These are phyloP conservation scores for Actias luna DNA, from an alignment of 2,888 invertebrate genomes.

Conservation along the genomic window DNA sequence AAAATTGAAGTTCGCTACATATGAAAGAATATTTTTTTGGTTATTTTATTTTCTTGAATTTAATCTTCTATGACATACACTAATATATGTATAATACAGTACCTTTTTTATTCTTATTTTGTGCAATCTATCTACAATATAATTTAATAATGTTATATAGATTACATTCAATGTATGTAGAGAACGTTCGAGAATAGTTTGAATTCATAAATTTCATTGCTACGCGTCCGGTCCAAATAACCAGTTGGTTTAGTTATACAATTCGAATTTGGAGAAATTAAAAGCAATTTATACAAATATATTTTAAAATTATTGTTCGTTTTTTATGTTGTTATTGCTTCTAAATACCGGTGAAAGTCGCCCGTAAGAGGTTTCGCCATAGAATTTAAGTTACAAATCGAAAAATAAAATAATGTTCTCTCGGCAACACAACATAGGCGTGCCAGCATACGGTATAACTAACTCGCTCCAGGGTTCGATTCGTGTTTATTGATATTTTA, in stretches of 20 bases:
- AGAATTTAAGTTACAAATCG: constrained; percentile 43
- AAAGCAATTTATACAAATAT: constrained; percentile 3
- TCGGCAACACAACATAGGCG: constrained; percentile 67
- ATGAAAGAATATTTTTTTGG: too few species aligned
- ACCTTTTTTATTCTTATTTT: too few species aligned
- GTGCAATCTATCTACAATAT: neutral
- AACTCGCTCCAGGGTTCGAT: constrained; percentile 56
- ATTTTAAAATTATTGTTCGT: neutral
- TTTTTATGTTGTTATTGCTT: neutral
- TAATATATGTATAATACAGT: too few species aligned
- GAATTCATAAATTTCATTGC: neutral
- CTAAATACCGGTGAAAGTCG: constrained; percentile 36
- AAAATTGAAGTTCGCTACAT: too few species aligned
- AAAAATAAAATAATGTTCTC: constrained; percentile 53
- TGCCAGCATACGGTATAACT: constrained; percentile 41
- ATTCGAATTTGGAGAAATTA: constrained; percentile 4
- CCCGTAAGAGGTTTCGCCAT: constrained; percentile 16
- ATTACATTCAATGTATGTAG: neutral
- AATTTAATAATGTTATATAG: neutral
- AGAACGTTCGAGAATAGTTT: neutral
- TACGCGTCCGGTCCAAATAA: neutral
- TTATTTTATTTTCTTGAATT: too few species aligned
- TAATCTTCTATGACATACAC: too few species aligned
- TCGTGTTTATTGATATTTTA: constrained; percentile 64
- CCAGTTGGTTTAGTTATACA: neutral